Evolutionary conservation across 2,113 vertebrate genomes (phyloP), one percentile per base, ranked within the genome.

Genomic region (Catharus minimus): DNA sequence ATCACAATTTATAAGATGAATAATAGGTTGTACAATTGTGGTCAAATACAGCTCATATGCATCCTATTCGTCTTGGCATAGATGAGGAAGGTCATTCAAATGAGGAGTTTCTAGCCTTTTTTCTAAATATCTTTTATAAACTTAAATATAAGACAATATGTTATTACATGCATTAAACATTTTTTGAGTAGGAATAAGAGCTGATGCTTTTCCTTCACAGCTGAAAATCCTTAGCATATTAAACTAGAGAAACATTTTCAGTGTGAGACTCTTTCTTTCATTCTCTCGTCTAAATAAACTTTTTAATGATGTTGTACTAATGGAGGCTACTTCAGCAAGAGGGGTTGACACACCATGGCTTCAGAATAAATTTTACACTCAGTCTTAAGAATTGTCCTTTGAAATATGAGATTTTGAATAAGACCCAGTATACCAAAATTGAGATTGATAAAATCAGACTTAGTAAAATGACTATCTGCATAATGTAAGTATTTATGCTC

Each of bases 291-390:
- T 33, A 55, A 71, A 62, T 53, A 75, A 49, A 4, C 1, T 69
- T 61, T 80, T 57, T 5, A n/a, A 57, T 44, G 16, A 39, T 44
- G 3, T 1, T 0, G 0, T 56, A 32, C 65, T 60, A 73, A 74
- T 7, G 36, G 56, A 61, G 5, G 7, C 3, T 75, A 36, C 38
- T 50, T 82, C 33, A 82, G 39, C 32, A 86, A 39, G 8, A 57
- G 3, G 4, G 10, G 8, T 3, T 91, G 50, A 55, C 8, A 49
- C 3, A 52, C 4, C 11, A 13, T 38, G 22, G 71, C 33, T 84
- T 74, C 43, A 64, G 44, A 64, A 64, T 72, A 44, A 55, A 28
- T 82, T 74, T 62, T 76, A 36, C 6, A 69, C 5, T 30, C 7
- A 56, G 9, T 41, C 11, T 53, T 66, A 26, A 33, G 23, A 69